These are phyloP conservation scores for Leucoptera coffeella DNA, from an alignment of 2,888 invertebrate species.

Conservation along the genomic window DNA sequence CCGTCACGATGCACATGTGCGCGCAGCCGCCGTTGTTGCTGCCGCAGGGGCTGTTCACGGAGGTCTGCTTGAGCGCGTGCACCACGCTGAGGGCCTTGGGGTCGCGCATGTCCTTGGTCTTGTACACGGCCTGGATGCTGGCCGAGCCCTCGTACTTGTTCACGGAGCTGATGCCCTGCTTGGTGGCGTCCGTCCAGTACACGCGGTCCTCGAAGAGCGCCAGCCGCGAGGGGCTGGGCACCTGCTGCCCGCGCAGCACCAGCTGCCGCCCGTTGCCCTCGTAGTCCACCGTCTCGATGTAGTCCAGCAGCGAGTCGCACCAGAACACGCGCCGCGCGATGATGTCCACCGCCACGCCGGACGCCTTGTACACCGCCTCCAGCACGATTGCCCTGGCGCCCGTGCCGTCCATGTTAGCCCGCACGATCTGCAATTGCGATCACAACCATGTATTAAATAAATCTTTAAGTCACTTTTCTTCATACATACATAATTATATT, in stretches of 20 bases:
- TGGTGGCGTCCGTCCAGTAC: constrained; percentile 88
- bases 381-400: constrained; percentile 76
- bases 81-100: constrained; percentile 80
- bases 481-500: too few relatives aligned
- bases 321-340: constrained; percentile 87
- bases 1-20: constrained; percentile 90
- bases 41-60: constrained; percentile 77
- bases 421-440: constrained; percentile 46
- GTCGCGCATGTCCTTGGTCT: constrained; percentile 72
- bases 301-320: constrained; percentile 93
- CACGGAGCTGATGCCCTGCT: constrained; percentile 82
- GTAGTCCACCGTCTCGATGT: constrained; percentile 94
- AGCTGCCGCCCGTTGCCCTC: constrained; percentile 76
- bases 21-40: constrained; percentile 84
- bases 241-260: constrained; percentile 74
- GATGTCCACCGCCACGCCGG: constrained; percentile 87
- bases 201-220: constrained; percentile 81
- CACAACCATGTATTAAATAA: neutral
- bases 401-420: constrained; percentile 94
- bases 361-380: constrained; percentile 90
- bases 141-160: constrained; percentile 78
- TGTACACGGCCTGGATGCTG: constrained; percentile 73
- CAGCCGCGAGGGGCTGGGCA: constrained; percentile 79
- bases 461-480: neutral
- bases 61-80: constrained; percentile 71